phyloP scores from a whole-genome alignment of 1,140 invertebrate genomes.

The Thrips palmi region DNA sequence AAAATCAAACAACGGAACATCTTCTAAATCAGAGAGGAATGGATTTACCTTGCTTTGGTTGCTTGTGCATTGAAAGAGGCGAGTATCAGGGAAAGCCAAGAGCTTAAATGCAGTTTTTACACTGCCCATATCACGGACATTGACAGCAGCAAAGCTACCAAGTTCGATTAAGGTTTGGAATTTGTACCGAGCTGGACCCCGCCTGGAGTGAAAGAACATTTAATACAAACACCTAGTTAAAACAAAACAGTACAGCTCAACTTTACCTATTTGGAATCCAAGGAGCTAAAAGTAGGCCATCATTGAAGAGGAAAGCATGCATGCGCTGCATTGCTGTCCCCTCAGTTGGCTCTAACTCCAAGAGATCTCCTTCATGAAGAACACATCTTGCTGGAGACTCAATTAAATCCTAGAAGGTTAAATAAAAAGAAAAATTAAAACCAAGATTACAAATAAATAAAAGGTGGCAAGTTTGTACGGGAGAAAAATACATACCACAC shows the following conservation, averaged over 20 bases:
- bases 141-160: slow-evolving; percentile 83
- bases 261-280: slow-evolving; percentile 46
- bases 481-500: slow-evolving; percentile 34
- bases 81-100: slow-evolving; percentile 80
- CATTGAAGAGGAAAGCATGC: slow-evolving; percentile 85
- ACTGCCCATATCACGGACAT: slow-evolving; percentile 78
- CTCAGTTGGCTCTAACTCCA: slow-evolving; percentile 75
- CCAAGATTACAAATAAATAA: not conserved
- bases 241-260: slow-evolving; percentile 7
- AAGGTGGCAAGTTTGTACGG: slow-evolving; percentile 2
- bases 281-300: slow-evolving; percentile 56
- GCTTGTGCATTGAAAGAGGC: slow-evolving; percentile 80
- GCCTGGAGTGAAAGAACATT: slow-evolving; percentile 22
- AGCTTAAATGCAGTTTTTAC: slow-evolving; percentile 89
- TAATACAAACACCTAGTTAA: not conserved
- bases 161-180: slow-evolving; percentile 82
- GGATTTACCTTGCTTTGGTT: slow-evolving; percentile 52
- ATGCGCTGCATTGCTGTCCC: slow-evolving; percentile 71
- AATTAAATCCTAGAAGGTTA: slow-evolving; percentile 36
- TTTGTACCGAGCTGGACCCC: slow-evolving; percentile 69
- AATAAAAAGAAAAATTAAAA: slow-evolving; percentile 4
- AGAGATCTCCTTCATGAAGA: slow-evolving; percentile 73
- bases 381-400: slow-evolving; percentile 58
- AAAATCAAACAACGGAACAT: not conserved
- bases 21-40: not conserved